Evolutionary conservation across 2,113 vertebrate species (phyloP).

Genomic region (Ictalurus punctatus): DNA sequence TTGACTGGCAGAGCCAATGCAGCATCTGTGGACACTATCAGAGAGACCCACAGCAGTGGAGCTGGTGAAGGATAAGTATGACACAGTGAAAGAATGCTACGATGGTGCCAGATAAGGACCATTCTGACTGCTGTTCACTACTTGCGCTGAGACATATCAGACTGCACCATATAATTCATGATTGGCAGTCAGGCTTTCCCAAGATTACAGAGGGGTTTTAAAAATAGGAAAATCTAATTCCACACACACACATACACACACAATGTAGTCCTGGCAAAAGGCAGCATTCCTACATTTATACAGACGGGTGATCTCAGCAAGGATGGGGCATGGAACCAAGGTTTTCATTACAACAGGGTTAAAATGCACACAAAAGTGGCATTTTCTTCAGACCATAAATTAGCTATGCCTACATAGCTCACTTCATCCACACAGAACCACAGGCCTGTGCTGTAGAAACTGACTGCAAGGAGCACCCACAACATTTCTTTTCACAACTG

Average conservation of each 20-base stretch:
- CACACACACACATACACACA: slow-evolving; percentile 32
- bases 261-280: slow-evolving; percentile 20
- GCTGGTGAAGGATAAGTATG: slow-evolving; percentile 67
- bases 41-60: slow-evolving; percentile 63
- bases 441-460: slow-evolving; percentile 24
- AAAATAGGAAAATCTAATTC: slow-evolving; percentile 64
- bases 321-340: slow-evolving; percentile 25
- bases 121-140: slow-evolving; percentile 66
- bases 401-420: slow-evolving; percentile 45
- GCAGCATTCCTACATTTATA: slow-evolving; percentile 29
- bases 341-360: slow-evolving; percentile 47
- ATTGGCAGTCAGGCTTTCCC: slow-evolving; percentile 71
- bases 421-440: slow-evolving; percentile 37
- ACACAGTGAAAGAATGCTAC: slow-evolving; percentile 68
- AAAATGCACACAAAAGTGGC: slow-evolving; percentile 45
- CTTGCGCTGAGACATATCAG: slow-evolving; percentile 74
- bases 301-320: slow-evolving; percentile 29
- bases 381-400: slow-evolving; percentile 51
- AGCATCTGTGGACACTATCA: slow-evolving; percentile 64
- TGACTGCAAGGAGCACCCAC: slow-evolving; percentile 22
- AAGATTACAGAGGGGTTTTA: slow-evolving; percentile 63
- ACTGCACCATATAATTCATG: slow-evolving; percentile 67
- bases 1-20: slow-evolving; percentile 63
- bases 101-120: slow-evolving; percentile 67
- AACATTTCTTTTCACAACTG: slow-evolving; percentile 34